A percentile compares a stretch with the other conserved stretches of the same genome.
Evolutionary conservation across 37 sponge, comb jelly and placozoan genomes (phyloP).

Genomic region (Amphimedon queenslandica): DNA sequence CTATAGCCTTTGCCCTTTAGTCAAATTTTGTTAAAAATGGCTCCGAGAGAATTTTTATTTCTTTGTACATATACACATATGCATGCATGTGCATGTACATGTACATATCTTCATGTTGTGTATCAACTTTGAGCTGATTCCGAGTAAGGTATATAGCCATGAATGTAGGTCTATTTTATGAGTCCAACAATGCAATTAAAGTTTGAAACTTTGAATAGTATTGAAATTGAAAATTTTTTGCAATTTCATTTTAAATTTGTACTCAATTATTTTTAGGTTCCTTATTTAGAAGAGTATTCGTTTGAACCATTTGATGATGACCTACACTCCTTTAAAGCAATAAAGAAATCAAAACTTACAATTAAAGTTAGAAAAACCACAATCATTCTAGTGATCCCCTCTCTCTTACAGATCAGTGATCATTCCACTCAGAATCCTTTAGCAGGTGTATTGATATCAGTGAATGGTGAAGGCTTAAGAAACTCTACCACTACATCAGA

Average conservation of each 20-base stretch:
- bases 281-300: constrained; percentile 46
- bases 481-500: constrained; percentile 52
- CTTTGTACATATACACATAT: background rate
- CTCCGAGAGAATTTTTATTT: no score
- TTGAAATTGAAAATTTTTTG: no score
- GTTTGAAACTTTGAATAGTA: no score
- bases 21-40: no score
- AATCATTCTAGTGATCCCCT: background rate
- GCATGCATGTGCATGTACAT: constrained; percentile 4
- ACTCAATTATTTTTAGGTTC: constrained; percentile 19
- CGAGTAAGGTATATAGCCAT: no score
- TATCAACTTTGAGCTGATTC: no score
- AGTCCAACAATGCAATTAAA: no score
- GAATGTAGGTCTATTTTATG: no score
- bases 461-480: constrained; percentile 65
- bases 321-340: constrained; percentile 40
- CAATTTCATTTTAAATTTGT: background rate
- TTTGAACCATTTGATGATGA: constrained; percentile 35
- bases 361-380: constrained; percentile 29
- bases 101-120: background rate
- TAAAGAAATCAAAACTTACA: constrained; percentile 37
- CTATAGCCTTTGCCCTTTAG: no score
- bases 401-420: constrained; percentile 27
- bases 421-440: constrained; percentile 19
- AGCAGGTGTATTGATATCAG: constrained; percentile 58